These are phyloP conservation scores for Eulimnadia texana DNA, from an alignment of 1,140 invertebrate genomes.

Conservation along the genomic window DNA sequence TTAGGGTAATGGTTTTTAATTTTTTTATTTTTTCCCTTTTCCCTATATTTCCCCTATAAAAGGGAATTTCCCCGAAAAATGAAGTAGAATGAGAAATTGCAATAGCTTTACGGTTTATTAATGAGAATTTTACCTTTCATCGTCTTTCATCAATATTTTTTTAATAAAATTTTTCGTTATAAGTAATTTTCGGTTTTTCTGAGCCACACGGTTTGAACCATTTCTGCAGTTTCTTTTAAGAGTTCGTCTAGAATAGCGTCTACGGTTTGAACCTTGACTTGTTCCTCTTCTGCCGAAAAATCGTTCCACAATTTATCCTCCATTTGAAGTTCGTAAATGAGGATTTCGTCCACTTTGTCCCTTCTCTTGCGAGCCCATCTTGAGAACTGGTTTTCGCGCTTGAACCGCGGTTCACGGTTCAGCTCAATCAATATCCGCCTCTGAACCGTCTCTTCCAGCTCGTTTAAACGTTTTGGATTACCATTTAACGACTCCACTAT, in stretches of 20 bases:
- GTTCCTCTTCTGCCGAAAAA: slow-evolving; percentile 50
- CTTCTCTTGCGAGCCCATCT: slow-evolving; percentile 50
- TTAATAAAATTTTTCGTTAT: no score
- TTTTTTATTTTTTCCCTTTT: no score
- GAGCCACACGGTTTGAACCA: slow-evolving; percentile 27
- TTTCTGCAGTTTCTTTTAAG: slow-evolving; percentile 40
- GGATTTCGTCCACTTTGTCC: slow-evolving; percentile 52
- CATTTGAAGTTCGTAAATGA: slow-evolving; percentile 48
- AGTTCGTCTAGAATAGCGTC: slow-evolving; percentile 44
- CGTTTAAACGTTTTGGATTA: no score
- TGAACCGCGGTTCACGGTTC: slow-evolving; percentile 37
- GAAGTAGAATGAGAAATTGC: no score
- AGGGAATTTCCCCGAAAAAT: no score
- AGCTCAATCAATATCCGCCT: slow-evolving; percentile 39
- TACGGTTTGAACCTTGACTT: slow-evolving; percentile 49
- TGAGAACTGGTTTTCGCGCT: slow-evolving; percentile 42
- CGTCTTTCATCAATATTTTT: no score
- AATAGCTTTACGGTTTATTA: no score
- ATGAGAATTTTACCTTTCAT: no score
- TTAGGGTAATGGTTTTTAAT: no score
- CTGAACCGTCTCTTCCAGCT: slow-evolving; percentile 35
- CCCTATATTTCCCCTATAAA: no score
- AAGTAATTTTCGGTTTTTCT: no score
- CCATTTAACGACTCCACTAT: slow-evolving; percentile 16
- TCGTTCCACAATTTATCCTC: slow-evolving; percentile 56